Evolutionary conservation across 2,888 invertebrate species (phyloP).

Genomic region (Zelleria hepariella): DNA sequence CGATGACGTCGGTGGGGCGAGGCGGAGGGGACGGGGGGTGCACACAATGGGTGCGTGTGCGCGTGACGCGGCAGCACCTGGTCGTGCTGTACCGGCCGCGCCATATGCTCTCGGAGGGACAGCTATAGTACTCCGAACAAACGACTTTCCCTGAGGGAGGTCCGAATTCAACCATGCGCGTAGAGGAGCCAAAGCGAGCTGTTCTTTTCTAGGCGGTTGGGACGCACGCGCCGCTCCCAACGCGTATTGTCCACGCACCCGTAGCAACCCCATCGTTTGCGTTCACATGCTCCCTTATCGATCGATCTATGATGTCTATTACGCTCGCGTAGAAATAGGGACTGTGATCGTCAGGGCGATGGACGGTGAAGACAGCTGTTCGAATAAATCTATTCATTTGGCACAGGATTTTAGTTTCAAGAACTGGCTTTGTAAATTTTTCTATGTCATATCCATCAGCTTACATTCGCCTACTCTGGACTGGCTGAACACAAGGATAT

Average conservation of each 20-base stretch:
- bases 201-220: background rate
- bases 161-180: background rate
- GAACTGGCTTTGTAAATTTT: background rate
- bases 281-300: background rate
- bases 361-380: background rate
- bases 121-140: slow-evolving; percentile 9
- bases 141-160: slow-evolving; percentile 14
- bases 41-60: slow-evolving; percentile 60
- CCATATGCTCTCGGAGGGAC: slow-evolving; percentile 48
- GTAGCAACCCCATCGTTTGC: slow-evolving; percentile 1
- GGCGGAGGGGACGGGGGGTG: slow-evolving; percentile 12
- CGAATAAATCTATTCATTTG: background rate
- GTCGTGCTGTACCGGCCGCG: slow-evolving; percentile 58
- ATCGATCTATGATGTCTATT: background rate
- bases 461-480: too few species aligned
- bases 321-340: background rate
- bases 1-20: slow-evolving; percentile 19
- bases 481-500: too few species aligned
- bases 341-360: background rate
- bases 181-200: background rate
- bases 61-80: slow-evolving; percentile 67
- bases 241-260: slow-evolving; percentile 1
- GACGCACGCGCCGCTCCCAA: background rate
- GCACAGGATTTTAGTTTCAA: background rate
- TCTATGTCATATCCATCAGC: background rate